Evolutionary conservation across 2,797 vertebrate species (phyloP), one percentile per base, ranked within the genome.

Genomic region (Botia kubotai): DNA sequence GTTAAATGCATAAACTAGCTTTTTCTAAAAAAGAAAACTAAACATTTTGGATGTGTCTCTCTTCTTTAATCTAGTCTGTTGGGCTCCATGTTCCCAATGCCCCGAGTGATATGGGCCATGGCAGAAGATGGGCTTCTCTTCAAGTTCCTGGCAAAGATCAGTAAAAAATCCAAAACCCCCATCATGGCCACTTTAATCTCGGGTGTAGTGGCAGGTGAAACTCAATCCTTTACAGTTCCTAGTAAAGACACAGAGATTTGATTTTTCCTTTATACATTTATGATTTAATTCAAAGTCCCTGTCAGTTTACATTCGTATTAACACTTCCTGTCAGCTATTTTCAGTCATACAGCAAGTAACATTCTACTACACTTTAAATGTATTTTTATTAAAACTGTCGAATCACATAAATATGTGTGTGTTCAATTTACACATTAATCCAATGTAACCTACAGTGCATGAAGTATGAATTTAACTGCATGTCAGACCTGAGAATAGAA

Each of bases 41-140:
- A 55, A 33, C 84, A 88, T 80, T 72, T 80, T 84, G 82, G 29
- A 72, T 72, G 17, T 76, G 2, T 33, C 33, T 33, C 4, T 76
- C 62, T 48, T 39, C 16, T 19, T 70, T 82, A 83, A 57, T 53
- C 71, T 85, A 99, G 98, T 88, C 91, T 99, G 75, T 94, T 99
- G 79, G 98, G 97, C 52, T 95, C 97, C 88, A 98, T 99, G 97
- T 98, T 99, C 87, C 97, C 98, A 0, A 98, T 98, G 97, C 96
- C 98, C 79, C 94, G 97, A 83, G 95, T 99, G 63, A 97, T 99
- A 90, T 98, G 96, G 87, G 98, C 97, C 79, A 99, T 99, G 98
- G 97, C 98, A 83, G 95, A 97, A 87, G 98, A 99, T 12, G 97
- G 98, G 1, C 93, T 99, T 82, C 96, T 99, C 57, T 99, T 99